phyloP scores from a whole-genome alignment of 2,888 invertebrate species.

The Xanthia icteritia region DNA sequence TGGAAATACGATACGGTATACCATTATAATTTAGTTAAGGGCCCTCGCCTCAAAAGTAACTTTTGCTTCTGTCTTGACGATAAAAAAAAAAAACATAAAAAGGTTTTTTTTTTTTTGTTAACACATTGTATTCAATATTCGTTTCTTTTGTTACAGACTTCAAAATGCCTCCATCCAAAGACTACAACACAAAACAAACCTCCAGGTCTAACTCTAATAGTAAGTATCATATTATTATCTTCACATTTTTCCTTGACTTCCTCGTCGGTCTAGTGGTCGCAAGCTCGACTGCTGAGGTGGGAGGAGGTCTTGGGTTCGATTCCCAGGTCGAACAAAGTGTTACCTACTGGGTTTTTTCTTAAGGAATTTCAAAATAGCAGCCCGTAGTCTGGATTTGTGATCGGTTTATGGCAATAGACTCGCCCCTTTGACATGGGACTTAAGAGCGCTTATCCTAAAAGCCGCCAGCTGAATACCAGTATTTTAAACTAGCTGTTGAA shows the following conservation, averaged over 20 bases:
- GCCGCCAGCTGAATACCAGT: no score
- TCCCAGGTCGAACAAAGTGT: background rate
- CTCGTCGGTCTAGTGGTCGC: background rate
- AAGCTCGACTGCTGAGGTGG: background rate
- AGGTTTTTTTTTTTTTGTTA: background rate
- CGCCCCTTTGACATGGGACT: no score
- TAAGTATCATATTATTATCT: constrained; percentile 69
- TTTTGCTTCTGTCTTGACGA: no score
- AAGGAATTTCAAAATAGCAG: background rate
- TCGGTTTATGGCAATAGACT: no score
- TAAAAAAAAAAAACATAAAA: background rate
- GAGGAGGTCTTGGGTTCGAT: background rate
- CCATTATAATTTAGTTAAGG: no score
- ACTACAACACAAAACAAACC: constrained; percentile 73
- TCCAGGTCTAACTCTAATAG: constrained; percentile 79
- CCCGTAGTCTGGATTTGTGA: no score
- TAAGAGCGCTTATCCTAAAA: no score
- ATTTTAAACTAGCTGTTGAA: no score
- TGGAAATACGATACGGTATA: background rate
- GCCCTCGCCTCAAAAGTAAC: no score
- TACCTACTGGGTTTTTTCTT: background rate
- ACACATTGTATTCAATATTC: background rate
- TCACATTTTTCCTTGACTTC: background rate
- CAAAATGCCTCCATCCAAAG: constrained; percentile 83
- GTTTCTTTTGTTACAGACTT: constrained; percentile 75